Conservation (phyloP, 2,888 invertebrate species). For the Troglohyphantes excavatus region DNA sequence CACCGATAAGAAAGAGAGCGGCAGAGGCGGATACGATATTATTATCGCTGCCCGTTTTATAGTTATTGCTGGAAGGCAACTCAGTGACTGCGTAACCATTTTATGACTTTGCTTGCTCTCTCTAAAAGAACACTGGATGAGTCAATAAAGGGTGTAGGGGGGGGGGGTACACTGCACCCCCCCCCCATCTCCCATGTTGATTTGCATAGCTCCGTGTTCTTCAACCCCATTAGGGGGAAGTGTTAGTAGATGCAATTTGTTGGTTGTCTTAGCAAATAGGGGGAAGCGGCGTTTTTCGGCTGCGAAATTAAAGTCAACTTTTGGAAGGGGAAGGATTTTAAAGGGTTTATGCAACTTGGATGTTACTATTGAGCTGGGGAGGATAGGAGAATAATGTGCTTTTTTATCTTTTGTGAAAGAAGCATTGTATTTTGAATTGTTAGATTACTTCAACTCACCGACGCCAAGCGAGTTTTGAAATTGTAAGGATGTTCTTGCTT, state of each 20-base stretch:
- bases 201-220: slow-evolving; percentile 38
- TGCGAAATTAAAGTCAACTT: slow-evolving; percentile 10
- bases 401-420: no score
- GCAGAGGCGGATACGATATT: slow-evolving; percentile 39
- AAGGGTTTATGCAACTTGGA: no score
- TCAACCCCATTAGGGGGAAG: slow-evolving; percentile 22
- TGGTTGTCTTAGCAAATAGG: slow-evolving; percentile 43
- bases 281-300: not conserved
- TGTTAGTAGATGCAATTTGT: slow-evolving; percentile 61
- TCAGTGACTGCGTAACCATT: slow-evolving; percentile 64
- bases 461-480: no score
- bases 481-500: no score
- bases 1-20: slow-evolving; percentile 44
- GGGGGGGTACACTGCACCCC: not conserved
- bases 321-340: not conserved
- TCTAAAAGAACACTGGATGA: slow-evolving; percentile 60
- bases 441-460: no score
- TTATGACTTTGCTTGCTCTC: slow-evolving; percentile 60
- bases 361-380: no score
- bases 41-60: slow-evolving; percentile 61
- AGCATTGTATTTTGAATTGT: no score
- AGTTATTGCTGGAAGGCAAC: slow-evolving; percentile 61
- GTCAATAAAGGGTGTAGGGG: slow-evolving; percentile 57
- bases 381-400: no score
- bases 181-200: not conserved